Conservation (phyloP, 2,888 invertebrate species). For the Liodrosophila aerea region DNA sequence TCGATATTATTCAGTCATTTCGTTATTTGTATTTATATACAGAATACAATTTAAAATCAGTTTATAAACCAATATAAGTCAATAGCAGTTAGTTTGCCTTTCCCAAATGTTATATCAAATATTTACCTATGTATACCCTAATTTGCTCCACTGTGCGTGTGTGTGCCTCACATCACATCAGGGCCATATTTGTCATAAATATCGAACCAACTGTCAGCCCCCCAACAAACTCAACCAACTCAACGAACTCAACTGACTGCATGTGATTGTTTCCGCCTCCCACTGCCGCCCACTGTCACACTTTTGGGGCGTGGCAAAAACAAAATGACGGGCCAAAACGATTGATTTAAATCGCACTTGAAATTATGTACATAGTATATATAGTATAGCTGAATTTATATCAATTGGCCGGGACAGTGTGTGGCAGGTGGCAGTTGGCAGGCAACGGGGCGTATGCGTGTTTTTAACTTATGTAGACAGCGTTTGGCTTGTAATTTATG, state of each 20-base stretch:
- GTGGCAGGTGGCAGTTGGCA: constrained; percentile 46
- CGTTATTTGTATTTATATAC: no score
- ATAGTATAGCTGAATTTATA: constrained; percentile 40
- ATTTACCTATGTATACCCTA: background rate
- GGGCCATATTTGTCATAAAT: constrained; percentile 70
- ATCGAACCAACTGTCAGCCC: constrained; percentile 40
- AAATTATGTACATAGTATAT: constrained; percentile 41
- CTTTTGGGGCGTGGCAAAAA: constrained; percentile 28
- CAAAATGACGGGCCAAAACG: constrained; percentile 28
- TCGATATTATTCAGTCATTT: no score
- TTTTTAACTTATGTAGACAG: constrained; percentile 67
- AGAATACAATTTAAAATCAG: no score
- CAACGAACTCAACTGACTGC: no score
- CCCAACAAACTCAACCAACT: no score
- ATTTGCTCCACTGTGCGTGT: constrained; percentile 12
- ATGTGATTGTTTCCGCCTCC: no score
- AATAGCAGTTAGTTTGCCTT: no score
- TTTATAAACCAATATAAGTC: no score
- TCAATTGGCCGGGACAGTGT: constrained; percentile 30
- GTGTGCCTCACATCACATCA: no score
- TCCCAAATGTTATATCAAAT: background rate
- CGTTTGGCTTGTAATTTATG: constrained; percentile 58
- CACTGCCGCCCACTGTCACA: constrained; percentile 18
- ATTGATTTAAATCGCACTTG: constrained; percentile 71
- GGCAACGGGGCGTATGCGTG: constrained; percentile 57